Percentiles rank a stretch among this genome's conserved stretches.
Evolutionary conservation across 2,888 invertebrate genomes (phyloP).

Genomic region (Nasonovia ribisnigri): DNA sequence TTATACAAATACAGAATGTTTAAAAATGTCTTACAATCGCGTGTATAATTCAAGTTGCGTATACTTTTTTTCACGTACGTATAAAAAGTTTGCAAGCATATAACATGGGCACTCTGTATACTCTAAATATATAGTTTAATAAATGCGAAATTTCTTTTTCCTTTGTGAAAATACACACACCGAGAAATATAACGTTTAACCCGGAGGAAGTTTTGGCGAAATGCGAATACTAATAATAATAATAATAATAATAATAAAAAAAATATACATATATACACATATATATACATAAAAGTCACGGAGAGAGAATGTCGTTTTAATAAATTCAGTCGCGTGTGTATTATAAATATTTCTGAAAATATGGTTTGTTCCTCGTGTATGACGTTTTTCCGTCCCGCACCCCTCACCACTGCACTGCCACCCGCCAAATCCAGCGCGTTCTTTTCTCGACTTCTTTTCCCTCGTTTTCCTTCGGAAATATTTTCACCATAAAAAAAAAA

Average conservation of each 20-base stretch:
- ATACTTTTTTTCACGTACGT: neutral
- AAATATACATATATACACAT: neutral
- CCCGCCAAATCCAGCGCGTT: neutral
- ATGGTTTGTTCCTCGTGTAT: slow-evolving; percentile 64
- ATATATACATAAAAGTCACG: slow-evolving; percentile 29
- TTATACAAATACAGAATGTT: neutral
- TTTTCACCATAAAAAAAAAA: slow-evolving; percentile 56
- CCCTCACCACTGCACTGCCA: neutral
- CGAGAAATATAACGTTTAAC: slow-evolving; percentile 45
- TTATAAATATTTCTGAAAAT: slow-evolving; percentile 65
- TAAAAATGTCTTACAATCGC: neutral
- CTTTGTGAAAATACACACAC: slow-evolving; percentile 15
- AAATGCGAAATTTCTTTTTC: slow-evolving; percentile 19
- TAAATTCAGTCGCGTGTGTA: slow-evolving; percentile 65
- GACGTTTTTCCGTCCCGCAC: slow-evolving; percentile 40
- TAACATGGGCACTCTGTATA: neutral
- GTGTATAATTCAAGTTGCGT: neutral
- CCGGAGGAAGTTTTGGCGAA: slow-evolving; percentile 44
- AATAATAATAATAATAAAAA: slow-evolving; percentile 30
- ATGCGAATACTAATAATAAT: slow-evolving; percentile 39
- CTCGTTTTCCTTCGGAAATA: slow-evolving; percentile 61
- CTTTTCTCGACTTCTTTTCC: slow-evolving; percentile 47
- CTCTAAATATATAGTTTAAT: slow-evolving; percentile 10
- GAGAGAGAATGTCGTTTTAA: slow-evolving; percentile 60
- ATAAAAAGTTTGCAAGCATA: neutral